Evolutionary conservation across 2,113 vertebrate species (phyloP).

Genomic region (Aix galericulata): DNA sequence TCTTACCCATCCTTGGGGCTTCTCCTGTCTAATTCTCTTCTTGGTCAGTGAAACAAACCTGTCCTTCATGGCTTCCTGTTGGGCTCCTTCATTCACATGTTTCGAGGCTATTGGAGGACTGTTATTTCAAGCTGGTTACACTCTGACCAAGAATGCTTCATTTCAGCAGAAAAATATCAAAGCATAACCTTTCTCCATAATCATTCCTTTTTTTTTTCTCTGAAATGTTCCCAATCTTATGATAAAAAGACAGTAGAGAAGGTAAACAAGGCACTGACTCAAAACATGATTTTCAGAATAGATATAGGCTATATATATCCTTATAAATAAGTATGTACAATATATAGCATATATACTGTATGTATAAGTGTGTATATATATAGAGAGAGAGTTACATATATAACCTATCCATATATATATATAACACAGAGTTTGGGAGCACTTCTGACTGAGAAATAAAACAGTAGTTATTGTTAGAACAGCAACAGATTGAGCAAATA

Average conservation of each 20-base stretch:
- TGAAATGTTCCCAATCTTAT: neutral
- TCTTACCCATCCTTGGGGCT: neutral
- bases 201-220: neutral
- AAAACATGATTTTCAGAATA: neutral
- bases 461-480: neutral
- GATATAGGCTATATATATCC: neutral
- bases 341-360: too few relatives aligned
- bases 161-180: neutral
- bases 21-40: neutral
- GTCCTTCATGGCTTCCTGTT: neutral
- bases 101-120: neutral
- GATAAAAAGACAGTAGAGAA: neutral
- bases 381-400: neutral
- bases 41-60: neutral
- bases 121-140: neutral
- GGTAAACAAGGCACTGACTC: neutral
- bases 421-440: neutral
- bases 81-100: neutral
- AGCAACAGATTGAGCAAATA: neutral
- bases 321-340: neutral
- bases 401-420: neutral
- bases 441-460: neutral
- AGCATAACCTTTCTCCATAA: neutral
- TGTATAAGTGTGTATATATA: neutral
- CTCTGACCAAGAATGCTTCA: neutral